A percentile compares a stretch with the other conserved stretches of the same genome.
Conservation (phyloP, 2,888 invertebrate genomes). For the Brassicogethes aeneus region DNA sequence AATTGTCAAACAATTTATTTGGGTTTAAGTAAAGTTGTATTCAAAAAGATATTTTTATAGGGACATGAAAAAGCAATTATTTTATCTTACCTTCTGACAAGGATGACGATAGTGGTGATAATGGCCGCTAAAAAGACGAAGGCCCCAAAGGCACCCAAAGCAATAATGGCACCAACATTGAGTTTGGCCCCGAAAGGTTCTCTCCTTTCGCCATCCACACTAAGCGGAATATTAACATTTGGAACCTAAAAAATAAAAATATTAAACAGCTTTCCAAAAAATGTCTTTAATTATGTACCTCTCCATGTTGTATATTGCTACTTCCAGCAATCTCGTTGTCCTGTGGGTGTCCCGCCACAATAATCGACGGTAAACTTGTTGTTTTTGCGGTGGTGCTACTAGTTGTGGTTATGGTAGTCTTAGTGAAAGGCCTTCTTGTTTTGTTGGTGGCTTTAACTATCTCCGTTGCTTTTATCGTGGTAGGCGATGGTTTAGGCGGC, state of each 20-base stretch:
- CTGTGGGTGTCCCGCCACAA: slow-evolving; percentile 55
- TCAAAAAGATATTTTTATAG: too few species aligned
- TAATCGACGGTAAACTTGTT: slow-evolving; percentile 37
- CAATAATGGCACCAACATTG: slow-evolving; percentile 80
- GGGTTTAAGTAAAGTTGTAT: too few species aligned
- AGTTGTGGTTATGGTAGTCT: slow-evolving; percentile 17
- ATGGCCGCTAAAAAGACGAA: slow-evolving; percentile 84
- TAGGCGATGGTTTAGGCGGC: slow-evolving; percentile 36
- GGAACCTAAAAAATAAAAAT: too few species aligned
- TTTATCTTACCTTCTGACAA: slow-evolving; percentile 69
- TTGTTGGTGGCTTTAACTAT: slow-evolving; percentile 29
- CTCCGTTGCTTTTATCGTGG: slow-evolving; percentile 37
- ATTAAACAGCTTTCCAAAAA: too few species aligned
- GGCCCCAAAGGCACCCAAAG: slow-evolving; percentile 83
- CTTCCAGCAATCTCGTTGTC: slow-evolving; percentile 64
- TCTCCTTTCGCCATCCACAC: slow-evolving; percentile 52
- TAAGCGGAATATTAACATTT: slow-evolving; percentile 57
- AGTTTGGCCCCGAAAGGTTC: slow-evolving; percentile 59
- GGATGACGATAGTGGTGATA: slow-evolving; percentile 79
- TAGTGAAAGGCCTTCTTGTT: slow-evolving; percentile 27
- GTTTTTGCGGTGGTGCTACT: slow-evolving; percentile 24
- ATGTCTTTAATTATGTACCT: too few species aligned
- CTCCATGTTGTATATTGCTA: slow-evolving; percentile 49
- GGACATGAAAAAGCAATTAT: too few species aligned
- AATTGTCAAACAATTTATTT: too few species aligned